phyloP scores from a whole-genome alignment of 2,113 vertebrate species.

The Canis aureus region DNA sequence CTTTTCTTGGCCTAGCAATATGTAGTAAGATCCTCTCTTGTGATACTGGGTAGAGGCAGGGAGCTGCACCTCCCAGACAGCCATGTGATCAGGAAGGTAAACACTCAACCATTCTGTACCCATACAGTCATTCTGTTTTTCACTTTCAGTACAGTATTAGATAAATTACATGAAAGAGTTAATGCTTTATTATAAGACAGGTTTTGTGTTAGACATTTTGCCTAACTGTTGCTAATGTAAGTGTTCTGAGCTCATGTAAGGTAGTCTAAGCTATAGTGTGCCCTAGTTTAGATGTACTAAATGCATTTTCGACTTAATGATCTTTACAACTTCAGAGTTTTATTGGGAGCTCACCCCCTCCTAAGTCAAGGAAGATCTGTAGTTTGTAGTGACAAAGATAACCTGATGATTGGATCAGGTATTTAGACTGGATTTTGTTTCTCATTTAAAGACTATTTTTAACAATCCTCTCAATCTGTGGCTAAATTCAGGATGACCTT shows the following conservation, averaged over 20 bases:
- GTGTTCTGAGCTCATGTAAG: neutral
- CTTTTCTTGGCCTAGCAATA: neutral
- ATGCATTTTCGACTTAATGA: neutral
- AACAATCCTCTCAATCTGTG: neutral
- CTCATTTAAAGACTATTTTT: slow-evolving; percentile 43
- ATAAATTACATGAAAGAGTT: neutral
- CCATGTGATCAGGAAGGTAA: neutral
- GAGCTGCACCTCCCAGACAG: neutral
- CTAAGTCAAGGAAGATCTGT: neutral
- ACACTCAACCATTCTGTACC: neutral
- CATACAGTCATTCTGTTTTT: neutral
- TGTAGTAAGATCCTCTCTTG: neutral
- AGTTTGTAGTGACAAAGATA: neutral
- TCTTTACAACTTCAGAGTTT: neutral
- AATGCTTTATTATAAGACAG: neutral
- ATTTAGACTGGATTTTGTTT: slow-evolving; percentile 34
- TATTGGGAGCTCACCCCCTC: neutral
- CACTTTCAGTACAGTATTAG: neutral
- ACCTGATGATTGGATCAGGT: neutral
- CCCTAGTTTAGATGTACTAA: neutral
- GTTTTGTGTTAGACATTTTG: neutral
- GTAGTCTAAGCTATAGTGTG: neutral
- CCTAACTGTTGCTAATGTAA: neutral
- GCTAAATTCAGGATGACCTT: slow-evolving; percentile 26
- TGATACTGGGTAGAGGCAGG: neutral